Conservation (phyloP, 2,888 invertebrate genomes). For the Aspidapion aeneum region DNA sequence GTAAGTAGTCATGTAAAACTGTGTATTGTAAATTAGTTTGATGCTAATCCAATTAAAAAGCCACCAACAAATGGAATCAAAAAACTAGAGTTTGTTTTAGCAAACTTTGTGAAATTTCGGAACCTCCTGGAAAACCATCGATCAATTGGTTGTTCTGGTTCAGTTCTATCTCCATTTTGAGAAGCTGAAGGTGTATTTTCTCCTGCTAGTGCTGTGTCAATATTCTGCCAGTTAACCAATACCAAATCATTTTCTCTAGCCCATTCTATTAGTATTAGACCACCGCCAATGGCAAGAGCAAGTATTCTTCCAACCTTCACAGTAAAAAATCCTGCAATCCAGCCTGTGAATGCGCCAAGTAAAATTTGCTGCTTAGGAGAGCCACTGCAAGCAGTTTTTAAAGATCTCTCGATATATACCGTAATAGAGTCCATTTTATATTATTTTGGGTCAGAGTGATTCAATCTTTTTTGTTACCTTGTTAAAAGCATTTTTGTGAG, state of each 20-base stretch:
- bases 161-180: no score
- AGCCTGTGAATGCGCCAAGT: slow-evolving; percentile 18
- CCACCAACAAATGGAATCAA: slow-evolving; percentile 19
- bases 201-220: no score
- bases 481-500: no score
- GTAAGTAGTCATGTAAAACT: no score
- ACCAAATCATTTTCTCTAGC: slow-evolving; percentile 15
- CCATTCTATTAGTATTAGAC: slow-evolving; percentile 17
- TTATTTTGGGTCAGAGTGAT: no score
- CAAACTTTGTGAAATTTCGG: slow-evolving; percentile 4
- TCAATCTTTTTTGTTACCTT: no score
- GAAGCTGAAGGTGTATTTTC: no score
- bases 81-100: slow-evolving; percentile 10
- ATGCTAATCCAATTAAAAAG: slow-evolving; percentile 19
- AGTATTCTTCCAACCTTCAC: slow-evolving; percentile 19
- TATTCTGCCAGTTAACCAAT: slow-evolving; percentile 17
- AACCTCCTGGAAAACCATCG: neutral
- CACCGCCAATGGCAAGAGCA: slow-evolving; percentile 17
- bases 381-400: no score
- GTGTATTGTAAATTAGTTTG: neutral
- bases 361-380: slow-evolving; percentile 17
- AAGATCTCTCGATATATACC: no score
- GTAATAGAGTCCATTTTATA: no score
- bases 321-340: slow-evolving; percentile 17
- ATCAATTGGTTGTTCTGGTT: no score